A percentile compares a stretch with the other conserved stretches of the same genome.
These are phyloP conservation scores for Acanthisitta chloris DNA, from an alignment of 2,113 vertebrate genomes.

Conservation along the genomic window DNA sequence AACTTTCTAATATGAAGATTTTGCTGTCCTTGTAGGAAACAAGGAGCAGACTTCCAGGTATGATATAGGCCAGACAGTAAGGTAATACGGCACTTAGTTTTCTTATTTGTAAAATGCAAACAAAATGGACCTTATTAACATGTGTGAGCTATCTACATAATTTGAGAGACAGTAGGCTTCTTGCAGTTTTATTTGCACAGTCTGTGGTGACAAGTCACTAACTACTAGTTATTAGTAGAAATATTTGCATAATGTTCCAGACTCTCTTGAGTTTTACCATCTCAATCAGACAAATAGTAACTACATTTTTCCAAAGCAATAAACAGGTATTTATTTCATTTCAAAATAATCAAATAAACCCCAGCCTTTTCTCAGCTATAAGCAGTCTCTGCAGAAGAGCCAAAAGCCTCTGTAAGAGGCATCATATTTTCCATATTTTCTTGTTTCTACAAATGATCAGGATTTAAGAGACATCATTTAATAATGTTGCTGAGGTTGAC, in stretches of 20 bases:
- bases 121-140: not conserved
- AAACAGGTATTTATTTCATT: not conserved
- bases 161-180: not conserved
- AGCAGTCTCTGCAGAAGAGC: not conserved
- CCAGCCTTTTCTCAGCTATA: not conserved
- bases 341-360: not conserved
- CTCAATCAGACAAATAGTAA: not conserved
- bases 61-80: not conserved
- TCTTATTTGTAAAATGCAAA: not conserved
- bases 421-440: not conserved
- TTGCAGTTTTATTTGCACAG: not conserved
- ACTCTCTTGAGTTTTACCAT: not conserved
- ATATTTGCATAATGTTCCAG: not conserved
- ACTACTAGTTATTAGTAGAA: not conserved
- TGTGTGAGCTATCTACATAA: not conserved
- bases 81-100: not conserved
- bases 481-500: not conserved
- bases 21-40: not conserved
- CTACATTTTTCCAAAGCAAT: not conserved
- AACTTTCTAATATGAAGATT: not conserved
- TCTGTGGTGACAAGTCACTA: not conserved
- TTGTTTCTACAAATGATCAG: not conserved
- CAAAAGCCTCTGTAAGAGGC: not conserved
- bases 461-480: not conserved
- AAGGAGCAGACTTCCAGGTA: not conserved